These are phyloP conservation scores for Dissostichus mawsoni DNA, from an alignment of 2,113 vertebrate genomes.

Conservation along the genomic window DNA sequence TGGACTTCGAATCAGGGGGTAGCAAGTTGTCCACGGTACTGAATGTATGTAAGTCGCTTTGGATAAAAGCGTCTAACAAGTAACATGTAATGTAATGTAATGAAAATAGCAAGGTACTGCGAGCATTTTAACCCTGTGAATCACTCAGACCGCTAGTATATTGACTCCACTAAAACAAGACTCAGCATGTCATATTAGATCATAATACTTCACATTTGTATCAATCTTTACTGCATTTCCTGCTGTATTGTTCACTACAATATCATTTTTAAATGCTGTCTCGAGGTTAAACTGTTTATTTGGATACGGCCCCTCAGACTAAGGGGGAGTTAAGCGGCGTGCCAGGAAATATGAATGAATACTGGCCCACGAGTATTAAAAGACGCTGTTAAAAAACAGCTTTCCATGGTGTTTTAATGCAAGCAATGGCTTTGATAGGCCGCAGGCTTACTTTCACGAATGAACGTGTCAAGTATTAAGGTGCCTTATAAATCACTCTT, in stretches of 20 bases:
- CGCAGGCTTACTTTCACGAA: conserved; percentile 74
- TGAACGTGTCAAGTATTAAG: conserved; percentile 76
- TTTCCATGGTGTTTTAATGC: conserved; percentile 62
- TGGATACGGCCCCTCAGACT: conserved; percentile 59
- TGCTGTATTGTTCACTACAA: conserved; percentile 45
- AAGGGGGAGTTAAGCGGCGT: conserved; percentile 9
- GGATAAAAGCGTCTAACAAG: too few relatives aligned
- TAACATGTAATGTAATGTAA: too few relatives aligned
- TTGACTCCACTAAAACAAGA: conserved; percentile 49
- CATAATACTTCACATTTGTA: conserved; percentile 39
- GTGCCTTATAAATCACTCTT: conserved; percentile 73
- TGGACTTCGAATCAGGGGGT: too few relatives aligned
- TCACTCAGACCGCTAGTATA: conserved; percentile 22
- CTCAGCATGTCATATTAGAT: conserved; percentile 42
- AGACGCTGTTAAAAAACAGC: conserved; percentile 48
- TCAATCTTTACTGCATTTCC: conserved; percentile 39
- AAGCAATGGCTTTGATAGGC: conserved; percentile 71
- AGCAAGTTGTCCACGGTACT: too few relatives aligned
- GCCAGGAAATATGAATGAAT: conserved; percentile 81
- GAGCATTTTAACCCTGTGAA: conserved; percentile 53
- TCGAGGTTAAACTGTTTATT: conserved; percentile 70
- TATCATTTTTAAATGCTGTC: conserved; percentile 45
- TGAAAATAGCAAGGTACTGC: conserved; percentile 37
- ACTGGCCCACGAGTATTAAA: conserved; percentile 39
- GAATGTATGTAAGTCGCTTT: too few relatives aligned